Conservation (phyloP, 2,113 vertebrate genomes). For the Antechinus flavipes region DNA sequence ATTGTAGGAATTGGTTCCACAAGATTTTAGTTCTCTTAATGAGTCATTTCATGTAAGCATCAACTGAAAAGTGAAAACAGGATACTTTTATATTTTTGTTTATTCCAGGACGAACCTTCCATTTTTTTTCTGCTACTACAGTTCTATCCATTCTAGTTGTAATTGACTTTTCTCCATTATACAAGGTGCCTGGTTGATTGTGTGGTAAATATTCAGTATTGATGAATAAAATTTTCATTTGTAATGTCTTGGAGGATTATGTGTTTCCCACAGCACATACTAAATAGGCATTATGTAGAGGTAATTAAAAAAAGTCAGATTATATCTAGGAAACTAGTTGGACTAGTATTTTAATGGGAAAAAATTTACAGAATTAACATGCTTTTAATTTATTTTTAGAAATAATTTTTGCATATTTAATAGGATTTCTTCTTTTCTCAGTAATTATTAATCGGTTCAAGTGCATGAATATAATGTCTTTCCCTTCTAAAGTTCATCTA, state of each 20-base stretch:
- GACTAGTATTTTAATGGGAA: not conserved
- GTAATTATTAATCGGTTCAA: not conserved
- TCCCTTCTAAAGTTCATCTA: not conserved
- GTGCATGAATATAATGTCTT: not conserved
- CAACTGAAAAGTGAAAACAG: too few species aligned
- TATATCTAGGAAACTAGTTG: not conserved
- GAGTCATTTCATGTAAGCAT: not conserved
- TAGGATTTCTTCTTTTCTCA: not conserved
- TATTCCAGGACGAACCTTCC: not conserved
- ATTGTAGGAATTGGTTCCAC: not conserved
- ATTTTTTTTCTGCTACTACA: not conserved
- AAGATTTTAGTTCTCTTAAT: not conserved
- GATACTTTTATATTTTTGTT: not conserved
- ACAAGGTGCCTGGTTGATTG: not conserved
- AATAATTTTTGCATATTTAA: constrained; percentile 2
- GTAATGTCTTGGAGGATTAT: not conserved
- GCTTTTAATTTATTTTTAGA: not conserved
- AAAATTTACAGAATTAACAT: not conserved
- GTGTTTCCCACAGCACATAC: not conserved
- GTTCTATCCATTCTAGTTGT: not conserved
- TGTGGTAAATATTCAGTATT: not conserved
- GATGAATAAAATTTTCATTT: not conserved
- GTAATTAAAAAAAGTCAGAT: not conserved
- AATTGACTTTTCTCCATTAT: not conserved
- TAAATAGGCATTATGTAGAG: not conserved